Base-by-base conservation (phyloP, 2,888 invertebrate species). In the Macroteleia sp. region DNA sequence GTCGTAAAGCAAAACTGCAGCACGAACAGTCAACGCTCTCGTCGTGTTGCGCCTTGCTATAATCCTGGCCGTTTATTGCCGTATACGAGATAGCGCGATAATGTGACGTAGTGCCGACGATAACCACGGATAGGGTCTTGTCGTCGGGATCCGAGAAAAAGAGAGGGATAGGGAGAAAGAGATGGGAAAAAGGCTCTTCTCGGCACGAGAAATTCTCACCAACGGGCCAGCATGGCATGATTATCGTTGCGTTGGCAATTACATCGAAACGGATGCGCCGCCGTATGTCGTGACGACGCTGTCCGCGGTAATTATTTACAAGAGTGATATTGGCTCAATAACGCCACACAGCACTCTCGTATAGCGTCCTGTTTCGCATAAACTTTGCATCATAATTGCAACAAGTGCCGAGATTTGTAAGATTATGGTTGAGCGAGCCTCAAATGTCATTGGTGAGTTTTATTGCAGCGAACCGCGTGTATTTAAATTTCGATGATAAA, bases 1-100 rank as follows among this genome's bases (percentile, higher is more conserved):
- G 83, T 85, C 89, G 86, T 89, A 90, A 90, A 89, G 85, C 87
- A 88, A 88, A 88, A 86, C 82, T 85, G 76, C 83, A 78, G 83
- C 82, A 61, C 79, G 81, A 80, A 71, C 84, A 83, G 86, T 84
- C 86, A 81, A 82, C 82, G 86, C 82, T 78, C 81, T 62, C 67
- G 59, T 73, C 61, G 74, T 70, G 79, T 83, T 82, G 83, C 82
- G 82, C 62, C 32, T 34, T 48, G 81, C 56, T 57, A 77, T 81
- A 71, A 71, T 80, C 42, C 77, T 50, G 52, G 64, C 54, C 57
- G 71, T 80, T 86, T 84, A 86, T 82, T 82, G 80, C 80, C 48
- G 69, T 75, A 67, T 77, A 66, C 67, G 80, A 56, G 82, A 83
- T 83, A 82, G 80, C 83, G 69, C 79, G 77, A 71, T 77, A 64